Conservation (phyloP, 2,888 invertebrate genomes). For the Chymomyza caudatula region DNA sequence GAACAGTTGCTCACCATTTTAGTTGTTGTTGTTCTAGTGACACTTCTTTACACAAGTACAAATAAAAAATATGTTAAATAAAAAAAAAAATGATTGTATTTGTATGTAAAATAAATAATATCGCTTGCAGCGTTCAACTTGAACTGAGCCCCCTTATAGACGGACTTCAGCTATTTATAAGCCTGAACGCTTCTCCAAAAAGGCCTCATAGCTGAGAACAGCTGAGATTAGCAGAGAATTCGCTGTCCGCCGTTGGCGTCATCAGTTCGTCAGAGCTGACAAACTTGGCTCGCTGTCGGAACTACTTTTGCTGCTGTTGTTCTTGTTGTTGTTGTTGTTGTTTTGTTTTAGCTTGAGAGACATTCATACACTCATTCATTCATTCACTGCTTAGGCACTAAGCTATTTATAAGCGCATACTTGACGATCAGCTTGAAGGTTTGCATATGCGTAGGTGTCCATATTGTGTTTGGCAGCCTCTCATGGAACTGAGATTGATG, state of each 20-base stretch:
- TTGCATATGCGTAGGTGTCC: constrained; percentile 41
- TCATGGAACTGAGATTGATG: too few species aligned
- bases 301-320: constrained; percentile 42
- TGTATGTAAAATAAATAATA: constrained; percentile 21
- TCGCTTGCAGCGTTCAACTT: constrained; percentile 49
- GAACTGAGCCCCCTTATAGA: constrained; percentile 62
- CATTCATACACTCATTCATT: constrained; percentile 35
- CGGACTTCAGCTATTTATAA: constrained; percentile 60
- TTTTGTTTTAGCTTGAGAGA: constrained; percentile 41
- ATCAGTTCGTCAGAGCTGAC: constrained; percentile 53
- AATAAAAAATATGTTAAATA: constrained; percentile 5
- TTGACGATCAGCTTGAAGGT: constrained; percentile 47
- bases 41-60: constrained; percentile 17
- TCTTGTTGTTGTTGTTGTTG: constrained; percentile 32
- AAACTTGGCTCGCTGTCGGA: constrained; percentile 64
- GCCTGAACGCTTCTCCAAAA: constrained; percentile 35
- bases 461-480: constrained; percentile 16
- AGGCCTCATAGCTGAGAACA: constrained; percentile 45
- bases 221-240: constrained; percentile 53
- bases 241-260: constrained; percentile 52
- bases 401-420: constrained; percentile 59
- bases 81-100: constrained; percentile 9
- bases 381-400: constrained; percentile 48
- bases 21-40: not conserved
- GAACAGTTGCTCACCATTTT: constrained; percentile 43